Evolutionary conservation across 2,113 vertebrate genomes (phyloP).

Genomic region (Dromas ardeola): DNA sequence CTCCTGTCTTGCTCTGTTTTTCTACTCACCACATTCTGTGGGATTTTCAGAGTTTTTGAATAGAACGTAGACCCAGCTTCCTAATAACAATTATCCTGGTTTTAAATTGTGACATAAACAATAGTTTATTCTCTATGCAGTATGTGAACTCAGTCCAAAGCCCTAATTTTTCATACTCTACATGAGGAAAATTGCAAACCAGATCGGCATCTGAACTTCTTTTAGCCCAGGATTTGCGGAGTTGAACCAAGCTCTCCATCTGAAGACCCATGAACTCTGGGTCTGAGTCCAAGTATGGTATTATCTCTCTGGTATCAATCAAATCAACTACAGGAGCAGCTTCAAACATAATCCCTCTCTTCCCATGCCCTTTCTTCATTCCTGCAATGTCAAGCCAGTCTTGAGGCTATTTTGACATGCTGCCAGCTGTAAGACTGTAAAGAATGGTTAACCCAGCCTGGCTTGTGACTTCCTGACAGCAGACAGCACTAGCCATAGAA

Average conservation of each 20-base stretch:
- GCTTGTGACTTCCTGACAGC: neutral
- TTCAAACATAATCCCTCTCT: neutral
- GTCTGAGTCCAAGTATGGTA: neutral
- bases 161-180: neutral
- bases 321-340: neutral
- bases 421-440: neutral
- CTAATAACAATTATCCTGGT: neutral
- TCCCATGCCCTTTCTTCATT: slow-evolving; percentile 2
- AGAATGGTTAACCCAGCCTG: neutral
- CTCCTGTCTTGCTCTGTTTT: neutral
- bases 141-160: neutral
- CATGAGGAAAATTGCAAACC: neutral
- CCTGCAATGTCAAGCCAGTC: neutral
- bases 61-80: neutral
- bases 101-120: neutral
- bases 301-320: slow-evolving; percentile 12
- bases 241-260: neutral
- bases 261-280: slow-evolving; percentile 13
- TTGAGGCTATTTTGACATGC: neutral
- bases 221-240: neutral
- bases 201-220: neutral
- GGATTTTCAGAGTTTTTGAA: neutral
- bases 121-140: neutral
- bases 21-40: neutral
- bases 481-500: neutral